Conservation (phyloP, 2,888 invertebrate genomes). For the Drosophila paucipuncta region DNA sequence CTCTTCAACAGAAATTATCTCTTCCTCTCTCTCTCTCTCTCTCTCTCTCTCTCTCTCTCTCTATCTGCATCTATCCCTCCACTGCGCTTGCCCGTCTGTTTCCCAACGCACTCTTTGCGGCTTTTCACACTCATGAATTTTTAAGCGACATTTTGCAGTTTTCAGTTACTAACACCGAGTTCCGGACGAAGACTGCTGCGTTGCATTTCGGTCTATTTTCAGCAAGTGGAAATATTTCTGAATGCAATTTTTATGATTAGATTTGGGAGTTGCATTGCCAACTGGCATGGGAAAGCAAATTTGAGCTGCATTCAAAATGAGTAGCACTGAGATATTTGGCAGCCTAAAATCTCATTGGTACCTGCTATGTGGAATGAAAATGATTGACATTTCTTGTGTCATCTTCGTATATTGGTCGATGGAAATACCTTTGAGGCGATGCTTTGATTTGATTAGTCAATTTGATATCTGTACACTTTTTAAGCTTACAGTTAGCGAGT, state of each 20-base stretch:
- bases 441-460: neutral
- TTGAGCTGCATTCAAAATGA: slow-evolving; percentile 51
- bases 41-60: neutral
- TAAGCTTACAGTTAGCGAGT: neutral
- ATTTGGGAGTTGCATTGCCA: slow-evolving; percentile 59
- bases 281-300: slow-evolving; percentile 41
- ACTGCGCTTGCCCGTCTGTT: slow-evolving; percentile 3
- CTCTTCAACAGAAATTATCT: neutral
- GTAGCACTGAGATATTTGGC: slow-evolving; percentile 34
- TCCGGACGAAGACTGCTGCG: slow-evolving; percentile 46
- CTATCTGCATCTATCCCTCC: neutral
- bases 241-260: slow-evolving; percentile 80
- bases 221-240: slow-evolving; percentile 72
- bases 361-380: neutral
- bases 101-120: slow-evolving; percentile 53
- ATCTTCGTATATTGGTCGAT: slow-evolving; percentile 1
- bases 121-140: slow-evolving; percentile 79
- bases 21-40: neutral
- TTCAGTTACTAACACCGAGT: slow-evolving; percentile 66
- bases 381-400: slow-evolving; percentile 3
- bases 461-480: neutral
- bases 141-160: slow-evolving; percentile 75
- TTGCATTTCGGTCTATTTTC: slow-evolving; percentile 42
- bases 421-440: neutral
- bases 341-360: slow-evolving; percentile 29